These are phyloP conservation scores for Clarias pachynema DNA, from an alignment of 2,797 vertebrate genomes.

Conservation along the genomic window DNA sequence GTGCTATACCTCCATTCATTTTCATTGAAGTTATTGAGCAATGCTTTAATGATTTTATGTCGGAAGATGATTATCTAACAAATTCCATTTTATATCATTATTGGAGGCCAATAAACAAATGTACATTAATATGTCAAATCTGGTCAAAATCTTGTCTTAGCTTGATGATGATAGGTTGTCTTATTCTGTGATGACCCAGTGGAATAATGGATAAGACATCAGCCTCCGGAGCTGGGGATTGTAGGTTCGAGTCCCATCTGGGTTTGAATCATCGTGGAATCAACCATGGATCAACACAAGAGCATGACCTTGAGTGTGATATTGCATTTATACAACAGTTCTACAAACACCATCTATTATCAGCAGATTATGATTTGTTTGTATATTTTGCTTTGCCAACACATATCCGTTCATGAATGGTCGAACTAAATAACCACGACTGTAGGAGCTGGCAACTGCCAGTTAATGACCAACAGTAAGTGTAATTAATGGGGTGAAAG, in stretches of 20 bases:
- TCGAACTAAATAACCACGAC: too few relatives aligned
- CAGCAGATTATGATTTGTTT: too few relatives aligned
- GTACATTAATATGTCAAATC: background rate
- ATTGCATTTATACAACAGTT: too few relatives aligned
- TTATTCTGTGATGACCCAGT: constrained; percentile 64
- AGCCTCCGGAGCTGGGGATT: constrained; percentile 82
- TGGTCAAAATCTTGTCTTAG: background rate
- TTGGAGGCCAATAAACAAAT: background rate
- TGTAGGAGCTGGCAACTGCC: too few relatives aligned
- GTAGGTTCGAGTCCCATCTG: constrained; percentile 61
- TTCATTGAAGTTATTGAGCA: background rate
- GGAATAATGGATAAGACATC: constrained; percentile 88
- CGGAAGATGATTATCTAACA: background rate
- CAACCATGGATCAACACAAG: too few relatives aligned
- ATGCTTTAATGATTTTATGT: background rate
- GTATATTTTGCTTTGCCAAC: too few relatives aligned
- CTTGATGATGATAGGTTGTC: background rate
- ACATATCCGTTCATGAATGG: too few relatives aligned
- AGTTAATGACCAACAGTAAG: too few relatives aligned
- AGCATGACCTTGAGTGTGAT: too few relatives aligned
- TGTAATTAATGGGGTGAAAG: too few relatives aligned
- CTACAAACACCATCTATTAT: too few relatives aligned
- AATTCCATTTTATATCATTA: background rate
- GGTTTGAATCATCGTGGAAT: background rate
- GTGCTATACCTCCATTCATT: background rate